These are phyloP conservation scores for Macrocentrus cingulum DNA, from an alignment of 1,140 invertebrate species.

Conservation along the genomic window DNA sequence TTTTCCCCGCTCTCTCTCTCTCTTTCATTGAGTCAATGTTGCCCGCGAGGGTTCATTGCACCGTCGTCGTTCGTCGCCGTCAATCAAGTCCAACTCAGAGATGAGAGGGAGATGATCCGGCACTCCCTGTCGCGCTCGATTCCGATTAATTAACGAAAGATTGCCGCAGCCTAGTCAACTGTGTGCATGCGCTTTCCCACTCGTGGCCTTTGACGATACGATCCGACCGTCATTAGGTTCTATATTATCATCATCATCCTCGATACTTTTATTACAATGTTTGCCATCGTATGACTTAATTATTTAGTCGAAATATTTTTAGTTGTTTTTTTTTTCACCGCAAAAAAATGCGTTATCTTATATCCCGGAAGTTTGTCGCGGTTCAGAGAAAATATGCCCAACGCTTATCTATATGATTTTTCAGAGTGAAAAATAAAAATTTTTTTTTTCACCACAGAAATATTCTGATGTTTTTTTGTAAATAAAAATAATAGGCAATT, in stretches of 20 bases:
- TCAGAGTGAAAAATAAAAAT: too few relatives aligned
- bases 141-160: constrained; percentile 26
- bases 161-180: constrained; percentile 13
- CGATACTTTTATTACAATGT: too few relatives aligned
- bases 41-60: constrained; percentile 42
- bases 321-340: too few relatives aligned
- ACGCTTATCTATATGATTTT: too few relatives aligned
- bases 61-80: constrained; percentile 37
- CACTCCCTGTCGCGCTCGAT: background rate
- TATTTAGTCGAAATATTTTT: too few relatives aligned
- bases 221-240: too few relatives aligned
- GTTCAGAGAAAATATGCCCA: constrained; percentile 1
- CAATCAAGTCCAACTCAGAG: constrained; percentile 39
- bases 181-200: constrained; percentile 15
- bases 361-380: constrained; percentile 11
- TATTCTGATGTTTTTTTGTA: too few relatives aligned
- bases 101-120: constrained; percentile 6
- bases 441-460: too few relatives aligned
- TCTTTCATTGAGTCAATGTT: constrained; percentile 25
- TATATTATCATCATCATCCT: too few relatives aligned
- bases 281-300: too few relatives aligned
- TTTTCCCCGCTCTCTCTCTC: background rate
- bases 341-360: constrained; percentile 9
- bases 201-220: too few relatives aligned
- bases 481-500: too few relatives aligned